phyloP scores from a whole-genome alignment of 1,140 invertebrate species.

The Gerris buenoi region DNA sequence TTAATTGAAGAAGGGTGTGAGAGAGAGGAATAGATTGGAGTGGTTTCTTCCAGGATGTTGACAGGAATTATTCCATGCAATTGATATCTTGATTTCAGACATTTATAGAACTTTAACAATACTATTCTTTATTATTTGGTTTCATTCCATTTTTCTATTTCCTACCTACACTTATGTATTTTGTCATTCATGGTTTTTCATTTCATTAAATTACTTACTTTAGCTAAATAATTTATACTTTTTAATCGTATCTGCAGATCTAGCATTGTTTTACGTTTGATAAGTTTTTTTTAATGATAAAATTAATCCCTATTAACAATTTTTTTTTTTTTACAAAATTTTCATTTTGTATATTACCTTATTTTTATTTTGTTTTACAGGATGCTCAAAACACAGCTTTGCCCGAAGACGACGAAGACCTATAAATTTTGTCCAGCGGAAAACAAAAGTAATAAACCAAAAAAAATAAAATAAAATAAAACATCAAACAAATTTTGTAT shows the following conservation, averaged over 20 bases:
- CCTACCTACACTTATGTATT: too few species aligned
- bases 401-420: conserved; percentile 90
- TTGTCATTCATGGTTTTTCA: not conserved
- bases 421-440: conserved; percentile 43
- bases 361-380: conserved; percentile 25
- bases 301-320: not conserved
- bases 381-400: conserved; percentile 83
- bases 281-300: not conserved
- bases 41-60: too few species aligned
- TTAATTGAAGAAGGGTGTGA: too few species aligned
- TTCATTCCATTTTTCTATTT: too few species aligned
- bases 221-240: not conserved
- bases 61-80: too few species aligned
- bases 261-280: not conserved
- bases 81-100: too few species aligned
- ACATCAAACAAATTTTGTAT: too few species aligned
- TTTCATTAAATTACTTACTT: not conserved
- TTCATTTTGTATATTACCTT: not conserved
- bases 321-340: not conserved
- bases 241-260: not conserved
- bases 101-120: too few species aligned
- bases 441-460: too few species aligned
- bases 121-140: too few species aligned
- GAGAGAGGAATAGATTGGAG: too few species aligned
- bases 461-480: too few species aligned